Conservation (phyloP, 2,888 invertebrate species). For the Yponomeuta sedellus region DNA sequence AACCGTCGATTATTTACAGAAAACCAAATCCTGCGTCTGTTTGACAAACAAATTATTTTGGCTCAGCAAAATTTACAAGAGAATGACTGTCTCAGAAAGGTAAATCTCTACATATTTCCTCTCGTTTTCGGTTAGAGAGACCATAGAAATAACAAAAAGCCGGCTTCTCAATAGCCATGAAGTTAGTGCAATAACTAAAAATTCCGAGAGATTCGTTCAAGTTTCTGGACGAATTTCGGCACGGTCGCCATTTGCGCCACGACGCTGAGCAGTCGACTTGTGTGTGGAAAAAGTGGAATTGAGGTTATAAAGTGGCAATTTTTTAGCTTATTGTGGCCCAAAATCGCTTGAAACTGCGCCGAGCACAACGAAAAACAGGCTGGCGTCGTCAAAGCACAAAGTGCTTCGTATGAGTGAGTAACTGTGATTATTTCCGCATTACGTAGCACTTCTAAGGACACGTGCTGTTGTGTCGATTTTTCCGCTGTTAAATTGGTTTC, state of each 20-base stretch:
- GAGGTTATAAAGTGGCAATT: constrained; percentile 64
- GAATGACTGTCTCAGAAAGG: constrained; percentile 63
- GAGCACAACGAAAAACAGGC: constrained; percentile 30
- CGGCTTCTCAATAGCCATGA: constrained; percentile 44
- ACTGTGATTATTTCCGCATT: constrained; percentile 30
- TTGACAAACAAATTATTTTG: constrained; percentile 40
- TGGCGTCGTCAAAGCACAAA: constrained; percentile 36
- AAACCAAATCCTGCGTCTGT: background rate
- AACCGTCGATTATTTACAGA: background rate
- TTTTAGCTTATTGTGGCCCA: constrained; percentile 46
- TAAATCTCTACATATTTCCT: constrained; percentile 40
- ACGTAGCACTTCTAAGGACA: constrained; percentile 42
- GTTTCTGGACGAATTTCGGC: constrained; percentile 47
- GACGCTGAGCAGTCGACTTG: constrained; percentile 57
- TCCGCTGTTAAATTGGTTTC: constrained; percentile 42
- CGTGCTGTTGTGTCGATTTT: constrained; percentile 49
- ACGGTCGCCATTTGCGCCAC: constrained; percentile 75
- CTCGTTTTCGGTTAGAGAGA: constrained; percentile 27
- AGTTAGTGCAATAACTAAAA: constrained; percentile 40
- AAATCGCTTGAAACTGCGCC: constrained; percentile 36
- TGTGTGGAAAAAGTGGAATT: constrained; percentile 51
- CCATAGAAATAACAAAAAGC: constrained; percentile 31
- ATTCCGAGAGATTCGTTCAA: constrained; percentile 17
- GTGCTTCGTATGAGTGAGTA: constrained; percentile 54
- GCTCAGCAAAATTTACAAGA: constrained; percentile 72